Conservation (phyloP, 2,888 invertebrate species). For the Odontomyia ornata region DNA sequence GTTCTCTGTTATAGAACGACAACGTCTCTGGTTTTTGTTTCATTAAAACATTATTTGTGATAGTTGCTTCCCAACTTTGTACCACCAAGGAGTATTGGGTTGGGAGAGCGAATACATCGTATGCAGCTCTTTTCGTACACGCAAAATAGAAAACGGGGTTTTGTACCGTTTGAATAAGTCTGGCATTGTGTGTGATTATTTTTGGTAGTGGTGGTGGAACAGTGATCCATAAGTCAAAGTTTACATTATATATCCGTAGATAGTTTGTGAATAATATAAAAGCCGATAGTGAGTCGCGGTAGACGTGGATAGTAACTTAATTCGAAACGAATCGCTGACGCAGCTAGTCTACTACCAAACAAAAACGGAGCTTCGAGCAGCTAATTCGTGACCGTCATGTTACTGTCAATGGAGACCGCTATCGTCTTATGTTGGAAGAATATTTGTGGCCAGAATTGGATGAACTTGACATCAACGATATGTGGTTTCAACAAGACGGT, state of each 20-base stretch:
- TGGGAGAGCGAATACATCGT: background rate
- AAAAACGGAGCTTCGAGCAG: too few species aligned
- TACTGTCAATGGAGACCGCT: too few species aligned
- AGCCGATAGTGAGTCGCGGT: too few species aligned
- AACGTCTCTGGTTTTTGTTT: slow-evolving; percentile 2
- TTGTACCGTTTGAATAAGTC: background rate
- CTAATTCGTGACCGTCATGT: too few species aligned
- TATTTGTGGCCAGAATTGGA: too few species aligned
- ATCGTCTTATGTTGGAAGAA: too few species aligned
- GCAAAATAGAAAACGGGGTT: slow-evolving; percentile 33
- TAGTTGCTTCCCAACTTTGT: background rate
- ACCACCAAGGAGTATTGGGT: background rate
- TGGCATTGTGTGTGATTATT: background rate
- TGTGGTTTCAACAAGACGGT: too few species aligned
- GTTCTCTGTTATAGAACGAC: slow-evolving; percentile 9
- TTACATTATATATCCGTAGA: background rate
- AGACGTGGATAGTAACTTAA: too few species aligned
- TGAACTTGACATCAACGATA: too few species aligned
- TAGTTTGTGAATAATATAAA: too few species aligned
- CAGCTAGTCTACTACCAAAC: too few species aligned
- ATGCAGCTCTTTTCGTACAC: slow-evolving; percentile 8
- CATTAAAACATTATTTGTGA: background rate
- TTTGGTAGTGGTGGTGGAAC: background rate
- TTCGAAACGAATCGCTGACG: too few species aligned
- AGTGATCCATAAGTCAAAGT: background rate